These are phyloP conservation scores for Torymus tubicola DNA, from an alignment of 2,888 invertebrate genomes.

Conservation along the genomic window DNA sequence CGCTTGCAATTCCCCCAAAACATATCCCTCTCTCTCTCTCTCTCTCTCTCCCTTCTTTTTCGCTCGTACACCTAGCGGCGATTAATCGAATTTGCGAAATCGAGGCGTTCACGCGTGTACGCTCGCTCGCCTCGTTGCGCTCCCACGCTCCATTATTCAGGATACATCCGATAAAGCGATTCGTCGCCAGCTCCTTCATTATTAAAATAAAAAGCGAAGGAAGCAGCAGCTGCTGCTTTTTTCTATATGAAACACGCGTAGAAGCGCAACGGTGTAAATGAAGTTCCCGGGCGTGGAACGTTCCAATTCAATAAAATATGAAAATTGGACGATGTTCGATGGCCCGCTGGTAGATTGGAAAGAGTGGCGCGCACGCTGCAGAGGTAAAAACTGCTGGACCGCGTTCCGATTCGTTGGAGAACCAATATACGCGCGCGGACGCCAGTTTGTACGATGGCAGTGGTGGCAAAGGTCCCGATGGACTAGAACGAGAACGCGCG, in stretches of 20 bases:
- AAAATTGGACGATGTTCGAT: constrained; percentile 73
- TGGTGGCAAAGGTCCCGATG: constrained; percentile 65
- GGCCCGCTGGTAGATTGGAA: constrained; percentile 55
- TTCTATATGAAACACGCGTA: constrained; percentile 14
- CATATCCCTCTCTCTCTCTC: too few species aligned
- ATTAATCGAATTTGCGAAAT: too few species aligned
- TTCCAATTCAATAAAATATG: constrained; percentile 72
- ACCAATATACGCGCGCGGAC: too few species aligned
- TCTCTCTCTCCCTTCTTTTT: too few species aligned
- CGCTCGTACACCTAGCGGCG: too few species aligned
- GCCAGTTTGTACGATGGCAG: too few species aligned
- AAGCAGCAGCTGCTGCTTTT: not conserved
- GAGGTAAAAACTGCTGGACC: constrained; percentile 57
- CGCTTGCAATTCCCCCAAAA: too few species aligned
- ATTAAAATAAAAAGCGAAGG: constrained; percentile 12
- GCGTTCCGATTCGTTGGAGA: constrained; percentile 63
- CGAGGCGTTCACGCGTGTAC: too few species aligned
- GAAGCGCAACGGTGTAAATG: constrained; percentile 64
- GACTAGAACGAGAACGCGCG: constrained; percentile 58
- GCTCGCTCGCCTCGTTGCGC: too few species aligned
- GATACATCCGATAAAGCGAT: constrained; percentile 1
- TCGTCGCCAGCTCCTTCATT: not conserved
- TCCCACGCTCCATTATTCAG: not conserved
- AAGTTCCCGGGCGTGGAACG: constrained; percentile 60
- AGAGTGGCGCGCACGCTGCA: constrained; percentile 18